Conservation (phyloP, 2,888 invertebrate genomes). For the Plagodis dolabraria region DNA sequence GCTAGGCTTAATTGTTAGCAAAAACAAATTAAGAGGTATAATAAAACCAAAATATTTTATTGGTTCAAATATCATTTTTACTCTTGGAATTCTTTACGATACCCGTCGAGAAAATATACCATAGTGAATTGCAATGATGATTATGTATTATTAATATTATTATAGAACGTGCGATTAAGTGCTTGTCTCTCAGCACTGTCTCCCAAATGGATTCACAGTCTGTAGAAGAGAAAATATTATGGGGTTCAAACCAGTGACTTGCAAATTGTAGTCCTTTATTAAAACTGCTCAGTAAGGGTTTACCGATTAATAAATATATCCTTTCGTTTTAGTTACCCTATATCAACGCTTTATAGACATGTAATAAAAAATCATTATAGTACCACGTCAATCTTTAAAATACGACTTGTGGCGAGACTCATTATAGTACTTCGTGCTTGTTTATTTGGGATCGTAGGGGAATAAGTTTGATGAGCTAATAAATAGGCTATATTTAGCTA, state of each 20-base stretch:
- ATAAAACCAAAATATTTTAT: too few species aligned
- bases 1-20: too few species aligned
- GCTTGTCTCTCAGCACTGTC: constrained; percentile 57
- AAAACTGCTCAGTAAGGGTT: constrained; percentile 36
- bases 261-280: constrained; percentile 39
- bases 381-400: not conserved
- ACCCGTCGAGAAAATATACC: too few species aligned
- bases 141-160: not conserved
- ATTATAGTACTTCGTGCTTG: not conserved
- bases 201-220: constrained; percentile 57
- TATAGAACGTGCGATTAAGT: constrained; percentile 29
- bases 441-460: not conserved
- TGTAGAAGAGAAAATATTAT: constrained; percentile 47
- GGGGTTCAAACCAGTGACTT: constrained; percentile 49
- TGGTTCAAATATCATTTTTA: too few species aligned
- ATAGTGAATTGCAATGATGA: constrained; percentile 30
- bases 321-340: constrained; percentile 25
- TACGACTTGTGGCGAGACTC: not conserved
- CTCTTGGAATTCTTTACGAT: not conserved
- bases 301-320: constrained; percentile 32
- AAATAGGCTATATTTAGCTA: too few species aligned
- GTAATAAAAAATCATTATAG: not conserved
- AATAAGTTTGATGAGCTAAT: too few species aligned
- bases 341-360: constrained; percentile 19
- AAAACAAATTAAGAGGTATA: too few species aligned